Percentiles rank a stretch among this genome's conserved stretches.
Evolutionary conservation across 1,140 invertebrate species (phyloP).

Genomic region (Drosophila biarmipes): DNA sequence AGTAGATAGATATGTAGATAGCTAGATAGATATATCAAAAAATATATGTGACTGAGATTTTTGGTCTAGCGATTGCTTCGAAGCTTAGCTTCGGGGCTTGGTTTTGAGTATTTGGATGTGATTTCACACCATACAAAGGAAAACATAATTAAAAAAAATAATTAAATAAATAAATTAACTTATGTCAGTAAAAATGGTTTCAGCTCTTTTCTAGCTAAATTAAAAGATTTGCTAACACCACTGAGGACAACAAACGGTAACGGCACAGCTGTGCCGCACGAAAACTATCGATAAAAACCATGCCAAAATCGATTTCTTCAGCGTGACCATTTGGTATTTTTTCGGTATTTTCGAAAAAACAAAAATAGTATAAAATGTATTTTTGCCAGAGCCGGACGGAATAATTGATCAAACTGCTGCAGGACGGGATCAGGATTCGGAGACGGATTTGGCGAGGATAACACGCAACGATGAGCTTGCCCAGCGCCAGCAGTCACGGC

Average conservation of each 20-base stretch:
- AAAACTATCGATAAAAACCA: not conserved
- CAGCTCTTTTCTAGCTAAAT: not conserved
- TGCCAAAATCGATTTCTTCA: not conserved
- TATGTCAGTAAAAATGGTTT: not conserved
- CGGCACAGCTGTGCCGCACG: slow-evolving; percentile 21
- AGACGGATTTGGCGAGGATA: slow-evolving; percentile 35
- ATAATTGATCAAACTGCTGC: slow-evolving; percentile 29
- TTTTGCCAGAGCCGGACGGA: too few species aligned
- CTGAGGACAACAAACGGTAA: slow-evolving; percentile 20
- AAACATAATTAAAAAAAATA: not conserved
- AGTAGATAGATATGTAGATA: too few species aligned
- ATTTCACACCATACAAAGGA: too few species aligned
- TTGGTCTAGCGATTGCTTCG: too few species aligned
- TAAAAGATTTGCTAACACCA: slow-evolving; percentile 8
- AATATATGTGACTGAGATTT: too few species aligned
- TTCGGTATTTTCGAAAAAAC: not conserved
- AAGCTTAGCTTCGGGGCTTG: too few species aligned
- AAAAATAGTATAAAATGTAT: too few species aligned
- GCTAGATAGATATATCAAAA: too few species aligned
- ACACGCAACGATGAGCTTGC: slow-evolving; percentile 66
- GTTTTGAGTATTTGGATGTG: too few species aligned
- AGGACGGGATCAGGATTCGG: slow-evolving; percentile 68
- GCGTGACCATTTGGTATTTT: too few species aligned
- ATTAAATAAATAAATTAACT: not conserved
- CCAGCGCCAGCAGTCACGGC: slow-evolving; percentile 59